A percentile compares a stretch with the other conserved stretches of the same genome.
Conservation (phyloP, 2,797 vertebrate species). For the Coilia nasus region DNA sequence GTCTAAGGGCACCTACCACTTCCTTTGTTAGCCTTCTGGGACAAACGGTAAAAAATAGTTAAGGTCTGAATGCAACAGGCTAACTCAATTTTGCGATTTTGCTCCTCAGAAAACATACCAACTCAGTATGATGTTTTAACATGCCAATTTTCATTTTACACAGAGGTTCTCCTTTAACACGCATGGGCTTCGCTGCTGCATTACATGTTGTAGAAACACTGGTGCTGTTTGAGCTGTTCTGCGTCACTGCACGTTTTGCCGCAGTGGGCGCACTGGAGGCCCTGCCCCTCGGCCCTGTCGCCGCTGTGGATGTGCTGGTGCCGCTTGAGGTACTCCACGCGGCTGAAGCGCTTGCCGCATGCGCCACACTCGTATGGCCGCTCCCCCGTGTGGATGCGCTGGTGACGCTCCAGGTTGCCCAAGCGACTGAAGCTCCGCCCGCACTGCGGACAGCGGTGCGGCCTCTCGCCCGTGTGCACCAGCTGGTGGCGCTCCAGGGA, state of each 20-base stretch:
- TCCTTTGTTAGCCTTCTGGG: no score
- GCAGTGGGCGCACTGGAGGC: constrained; percentile 73
- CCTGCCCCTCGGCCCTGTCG: constrained; percentile 60
- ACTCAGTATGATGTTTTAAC: no score
- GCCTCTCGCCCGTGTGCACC: constrained; percentile 90
- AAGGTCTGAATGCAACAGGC: no score
- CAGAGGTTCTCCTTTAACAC: no score
- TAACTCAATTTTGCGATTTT: no score
- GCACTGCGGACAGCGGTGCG: constrained; percentile 91
- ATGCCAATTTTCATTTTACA: no score
- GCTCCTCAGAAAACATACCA: no score
- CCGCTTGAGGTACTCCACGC: constrained; percentile 81
- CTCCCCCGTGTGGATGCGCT: constrained; percentile 88
- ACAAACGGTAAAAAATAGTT: no score
- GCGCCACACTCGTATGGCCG: constrained; percentile 90
- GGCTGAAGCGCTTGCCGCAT: constrained; percentile 91
- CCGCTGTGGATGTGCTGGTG: constrained; percentile 79
- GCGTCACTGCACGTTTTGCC: constrained; percentile 69
- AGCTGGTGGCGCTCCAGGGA: constrained; percentile 95
- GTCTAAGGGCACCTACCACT: no score
- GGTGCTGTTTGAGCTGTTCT: constrained; percentile 77
- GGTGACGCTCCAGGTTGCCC: constrained; percentile 93
- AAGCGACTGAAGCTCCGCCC: constrained; percentile 94
- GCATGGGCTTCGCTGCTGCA: not conserved
- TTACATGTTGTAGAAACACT: constrained; percentile 62